Base-by-base conservation (phyloP, 2,113 vertebrate genomes). In the Eolophus roseicapilla region DNA sequence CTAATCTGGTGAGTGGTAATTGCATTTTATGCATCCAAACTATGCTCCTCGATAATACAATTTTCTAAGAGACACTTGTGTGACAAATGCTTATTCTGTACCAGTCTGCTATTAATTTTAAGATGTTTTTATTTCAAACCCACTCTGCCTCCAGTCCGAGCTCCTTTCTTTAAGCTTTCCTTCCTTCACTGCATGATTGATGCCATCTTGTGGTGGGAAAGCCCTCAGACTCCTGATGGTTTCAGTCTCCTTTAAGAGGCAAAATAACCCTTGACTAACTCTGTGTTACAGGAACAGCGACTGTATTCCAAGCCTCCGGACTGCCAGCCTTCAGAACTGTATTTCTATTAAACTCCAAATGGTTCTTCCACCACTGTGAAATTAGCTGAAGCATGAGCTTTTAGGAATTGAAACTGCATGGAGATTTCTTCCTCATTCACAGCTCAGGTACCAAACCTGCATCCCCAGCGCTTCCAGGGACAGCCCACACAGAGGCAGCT, bases 201-300 rank as follows among this genome's bases (percentile, higher is more conserved):
- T 97, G 97, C 95, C 97, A 97, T 74, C 97, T 82, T 53, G 96
- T 92, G 96, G 97, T 67, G 19, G 53, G 5, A 92, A 19, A 63
- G 27, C 2, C 0, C 10, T 17, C 28, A 2, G 14, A 9, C 39
- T 60, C 15, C 35, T 49, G 53, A 12, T 5, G 37, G 8, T 11
- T 81, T 87, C 31, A 1, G 28, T 5, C 27, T 57, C 55, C 24
- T 59, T 52, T 35, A 31, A 35, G 11, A 39, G n/a, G 52, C 69
- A 73, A 71, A 81, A 79, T 24, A 78, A 73, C 11, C 86, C 82
- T 64, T 57, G 64, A 43, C 62, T 82, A 29, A 80, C 44, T 31
- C 41, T 2, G 44, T 7, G 39, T 64, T 50, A 21, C 20, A 21
- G 29, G 35, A 44, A 13, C 2, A 1, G 63, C 14, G 60, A 52